Evolutionary conservation across 2,888 invertebrate genomes (phyloP).

Genomic region (Ligdia adustata): DNA sequence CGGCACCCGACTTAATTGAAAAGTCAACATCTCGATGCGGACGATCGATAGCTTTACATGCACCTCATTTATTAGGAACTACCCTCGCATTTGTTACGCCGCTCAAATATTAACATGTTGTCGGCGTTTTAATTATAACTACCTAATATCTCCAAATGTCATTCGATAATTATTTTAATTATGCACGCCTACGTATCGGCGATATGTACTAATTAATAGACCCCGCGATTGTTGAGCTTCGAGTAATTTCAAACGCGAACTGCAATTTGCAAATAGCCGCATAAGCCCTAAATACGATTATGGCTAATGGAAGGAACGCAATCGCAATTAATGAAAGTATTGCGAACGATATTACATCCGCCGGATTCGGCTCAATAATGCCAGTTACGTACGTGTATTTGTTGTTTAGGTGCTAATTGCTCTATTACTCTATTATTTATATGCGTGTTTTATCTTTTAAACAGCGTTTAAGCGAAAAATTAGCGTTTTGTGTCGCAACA

Average conservation of each 20-base stretch:
- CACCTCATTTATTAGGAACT: conserved; percentile 62
- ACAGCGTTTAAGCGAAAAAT: conserved; percentile 2
- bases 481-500: conserved; percentile 46
- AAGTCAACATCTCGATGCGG: conserved; percentile 77
- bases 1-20: conserved; percentile 77
- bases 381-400: conserved; percentile 8
- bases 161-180: conserved; percentile 22
- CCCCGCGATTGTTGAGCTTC: conserved; percentile 25
- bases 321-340: conserved; percentile 48
- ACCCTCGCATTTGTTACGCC: conserved; percentile 38
- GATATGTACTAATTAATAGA: conserved; percentile 21
- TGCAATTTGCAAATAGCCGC: conserved; percentile 35
- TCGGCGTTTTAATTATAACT: conserved; percentile 23
- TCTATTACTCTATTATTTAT: not conserved
- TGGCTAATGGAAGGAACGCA: conserved; percentile 37
- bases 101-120: conserved; percentile 21
- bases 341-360: conserved; percentile 42
- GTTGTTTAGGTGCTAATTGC: not conserved
- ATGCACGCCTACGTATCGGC: conserved; percentile 21
- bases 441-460: conserved; percentile 4
- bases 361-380: conserved; percentile 34
- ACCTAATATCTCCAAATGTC: conserved; percentile 18
- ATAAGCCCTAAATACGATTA: conserved; percentile 50
- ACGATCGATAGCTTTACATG: conserved; percentile 67
- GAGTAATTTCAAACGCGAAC: conserved; percentile 22